phyloP scores from a whole-genome alignment of 2,113 vertebrate species.

The Ptilonorhynchus violaceus region DNA sequence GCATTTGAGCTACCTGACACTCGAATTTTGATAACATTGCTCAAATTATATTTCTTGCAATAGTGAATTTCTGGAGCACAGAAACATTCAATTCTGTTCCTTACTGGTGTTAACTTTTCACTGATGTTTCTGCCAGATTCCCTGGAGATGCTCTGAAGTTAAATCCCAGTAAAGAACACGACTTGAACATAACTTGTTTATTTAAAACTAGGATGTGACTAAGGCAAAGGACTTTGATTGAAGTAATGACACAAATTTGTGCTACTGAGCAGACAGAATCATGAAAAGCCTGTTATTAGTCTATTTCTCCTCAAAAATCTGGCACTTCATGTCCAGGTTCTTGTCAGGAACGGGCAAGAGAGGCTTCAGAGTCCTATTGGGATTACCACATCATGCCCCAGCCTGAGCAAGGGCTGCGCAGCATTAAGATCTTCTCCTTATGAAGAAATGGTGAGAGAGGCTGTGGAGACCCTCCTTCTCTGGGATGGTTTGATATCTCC shows the following conservation, averaged over 20 bases:
- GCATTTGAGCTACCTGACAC: background rate
- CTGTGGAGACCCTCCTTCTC: rapidly evolving
- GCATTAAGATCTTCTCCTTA: background rate
- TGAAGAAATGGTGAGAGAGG: background rate
- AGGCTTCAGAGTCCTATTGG: background rate
- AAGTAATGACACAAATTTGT: background rate
- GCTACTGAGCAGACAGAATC: background rate
- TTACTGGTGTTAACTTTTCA: background rate
- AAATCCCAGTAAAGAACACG: background rate
- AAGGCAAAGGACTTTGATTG: background rate
- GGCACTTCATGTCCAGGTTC: background rate
- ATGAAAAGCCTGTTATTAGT: background rate
- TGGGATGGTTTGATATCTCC: background rate
- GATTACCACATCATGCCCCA: rapidly evolving
- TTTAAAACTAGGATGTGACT: background rate
- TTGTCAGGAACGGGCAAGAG: background rate
- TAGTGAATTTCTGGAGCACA: background rate
- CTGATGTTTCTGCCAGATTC: background rate
- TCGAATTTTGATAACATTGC: background rate
- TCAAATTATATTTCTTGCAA: background rate
- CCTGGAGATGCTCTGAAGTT: background rate
- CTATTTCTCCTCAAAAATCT: background rate
- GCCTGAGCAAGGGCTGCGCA: background rate
- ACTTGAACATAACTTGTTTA: background rate
- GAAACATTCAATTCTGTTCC: background rate